A percentile compares a stretch with the other conserved stretches of the same genome.
Evolutionary conservation across 2,888 invertebrate genomes (phyloP).

Genomic region (Luperina testacea): DNA sequence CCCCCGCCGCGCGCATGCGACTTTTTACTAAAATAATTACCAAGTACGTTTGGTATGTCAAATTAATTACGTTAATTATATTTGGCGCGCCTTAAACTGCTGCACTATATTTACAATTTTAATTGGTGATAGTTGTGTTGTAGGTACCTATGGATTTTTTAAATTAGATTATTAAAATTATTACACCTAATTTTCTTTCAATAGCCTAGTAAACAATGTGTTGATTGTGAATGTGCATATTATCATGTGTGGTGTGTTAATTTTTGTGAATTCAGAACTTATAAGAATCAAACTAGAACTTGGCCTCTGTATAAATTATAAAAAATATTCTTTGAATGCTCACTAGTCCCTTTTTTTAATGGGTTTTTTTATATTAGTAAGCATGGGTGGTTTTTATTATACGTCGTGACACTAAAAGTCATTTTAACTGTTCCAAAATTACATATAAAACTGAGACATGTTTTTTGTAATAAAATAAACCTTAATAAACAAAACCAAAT

Average conservation of each 20-base stretch:
- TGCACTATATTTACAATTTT: slow-evolving; percentile 71
- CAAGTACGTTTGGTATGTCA: slow-evolving; percentile 74
- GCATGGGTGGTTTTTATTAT: not conserved
- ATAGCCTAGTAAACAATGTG: not conserved
- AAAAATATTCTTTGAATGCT: not conserved
- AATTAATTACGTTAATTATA: slow-evolving; percentile 84
- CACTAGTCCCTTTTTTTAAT: not conserved
- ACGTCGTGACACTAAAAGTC: not conserved
- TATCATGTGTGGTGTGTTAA: not conserved
- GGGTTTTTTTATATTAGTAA: not conserved
- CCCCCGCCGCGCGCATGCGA: slow-evolving; percentile 67
- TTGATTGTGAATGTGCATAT: not conserved
- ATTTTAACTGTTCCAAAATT: not conserved
- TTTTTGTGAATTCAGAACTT: not conserved
- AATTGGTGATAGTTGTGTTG: slow-evolving; percentile 68
- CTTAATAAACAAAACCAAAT: not conserved
- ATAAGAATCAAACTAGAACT: slow-evolving; percentile 27
- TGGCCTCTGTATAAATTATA: not conserved
- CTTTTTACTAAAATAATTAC: slow-evolving; percentile 81
- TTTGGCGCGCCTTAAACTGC: slow-evolving; percentile 67
- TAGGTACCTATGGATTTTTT: not conserved
- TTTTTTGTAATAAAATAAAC: not conserved
- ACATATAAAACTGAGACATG: not conserved
- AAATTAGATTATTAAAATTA: not conserved
- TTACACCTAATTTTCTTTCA: not conserved